Percentiles rank a stretch among this genome's conserved stretches.
phyloP scores from a whole-genome alignment of 2,797 vertebrate species.

The Sebastes taczanowskii region DNA sequence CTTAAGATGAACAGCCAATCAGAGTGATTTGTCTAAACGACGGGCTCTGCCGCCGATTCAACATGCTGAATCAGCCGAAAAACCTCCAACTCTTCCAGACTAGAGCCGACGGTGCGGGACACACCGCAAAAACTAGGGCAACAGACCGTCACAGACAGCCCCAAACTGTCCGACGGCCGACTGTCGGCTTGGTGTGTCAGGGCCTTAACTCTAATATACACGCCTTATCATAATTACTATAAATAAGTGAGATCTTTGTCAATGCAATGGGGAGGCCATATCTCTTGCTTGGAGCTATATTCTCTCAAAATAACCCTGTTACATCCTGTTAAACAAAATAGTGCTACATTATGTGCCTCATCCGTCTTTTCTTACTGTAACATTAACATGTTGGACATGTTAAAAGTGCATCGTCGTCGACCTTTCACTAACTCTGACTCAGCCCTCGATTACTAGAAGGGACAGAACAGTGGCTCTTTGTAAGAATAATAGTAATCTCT shows the following conservation, averaged over 20 bases:
- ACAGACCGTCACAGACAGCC: no score
- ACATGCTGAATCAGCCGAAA: no score
- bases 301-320: not conserved
- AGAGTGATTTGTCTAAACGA: no score
- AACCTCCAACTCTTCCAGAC: no score
- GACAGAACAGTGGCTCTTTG: not conserved
- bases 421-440: not conserved
- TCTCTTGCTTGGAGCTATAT: not conserved
- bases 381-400: not conserved
- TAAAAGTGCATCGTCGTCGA: not conserved
- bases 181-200: no score
- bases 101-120: no score
- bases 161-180: no score
- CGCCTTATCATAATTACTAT: not conserved
- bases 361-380: not conserved
- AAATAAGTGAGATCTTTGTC: not conserved
- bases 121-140: no score
- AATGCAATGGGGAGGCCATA: no score
- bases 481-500: not conserved
- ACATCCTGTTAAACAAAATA: no score
- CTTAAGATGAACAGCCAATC: no score
- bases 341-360: not conserved
- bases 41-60: no score
- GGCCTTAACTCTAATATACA: accelerated
- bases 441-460: not conserved